Evolutionary conservation across 1,140 invertebrate species (phyloP).

Genomic region (Lithobius niger): DNA sequence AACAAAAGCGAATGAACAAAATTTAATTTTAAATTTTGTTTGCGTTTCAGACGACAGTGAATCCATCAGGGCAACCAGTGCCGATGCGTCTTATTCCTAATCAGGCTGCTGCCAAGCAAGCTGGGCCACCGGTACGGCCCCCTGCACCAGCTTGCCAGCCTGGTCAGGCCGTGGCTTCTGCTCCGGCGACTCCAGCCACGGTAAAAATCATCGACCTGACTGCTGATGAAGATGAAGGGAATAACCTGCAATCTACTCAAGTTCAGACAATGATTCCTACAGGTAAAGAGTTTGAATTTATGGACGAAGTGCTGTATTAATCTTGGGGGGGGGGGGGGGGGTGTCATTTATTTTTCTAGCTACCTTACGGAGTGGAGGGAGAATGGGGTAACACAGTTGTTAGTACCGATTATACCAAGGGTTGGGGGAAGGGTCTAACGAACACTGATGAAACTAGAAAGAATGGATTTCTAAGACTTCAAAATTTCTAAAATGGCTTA

Average conservation of each 20-base stretch:
- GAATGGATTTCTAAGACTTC: too few relatives aligned
- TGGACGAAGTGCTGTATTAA: too few relatives aligned
- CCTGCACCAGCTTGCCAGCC: neutral
- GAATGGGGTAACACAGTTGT: too few relatives aligned
- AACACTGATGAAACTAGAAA: too few relatives aligned
- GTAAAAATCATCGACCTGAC: slow-evolving; percentile 10
- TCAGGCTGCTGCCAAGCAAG: slow-evolving; percentile 2
- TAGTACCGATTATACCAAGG: too few relatives aligned
- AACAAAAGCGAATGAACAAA: neutral
- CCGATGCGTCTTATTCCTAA: slow-evolving; percentile 7
- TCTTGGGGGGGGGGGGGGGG: too few relatives aligned
- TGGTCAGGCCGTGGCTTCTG: neutral
- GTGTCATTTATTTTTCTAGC: too few relatives aligned
- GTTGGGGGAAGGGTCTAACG: too few relatives aligned
- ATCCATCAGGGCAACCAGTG: neutral
- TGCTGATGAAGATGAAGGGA: slow-evolving; percentile 3
- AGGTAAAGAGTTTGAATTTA: neutral
- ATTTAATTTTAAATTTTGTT: neutral
- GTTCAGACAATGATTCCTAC: neutral
- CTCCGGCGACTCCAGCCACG: neutral
- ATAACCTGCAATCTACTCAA: neutral
- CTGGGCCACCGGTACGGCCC: neutral
- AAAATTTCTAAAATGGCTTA: too few relatives aligned
- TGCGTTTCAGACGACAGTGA: neutral
- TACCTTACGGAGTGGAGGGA: too few relatives aligned